phyloP scores from a whole-genome alignment of 2,888 invertebrate species.

The Dorcus parallelipipedus region DNA sequence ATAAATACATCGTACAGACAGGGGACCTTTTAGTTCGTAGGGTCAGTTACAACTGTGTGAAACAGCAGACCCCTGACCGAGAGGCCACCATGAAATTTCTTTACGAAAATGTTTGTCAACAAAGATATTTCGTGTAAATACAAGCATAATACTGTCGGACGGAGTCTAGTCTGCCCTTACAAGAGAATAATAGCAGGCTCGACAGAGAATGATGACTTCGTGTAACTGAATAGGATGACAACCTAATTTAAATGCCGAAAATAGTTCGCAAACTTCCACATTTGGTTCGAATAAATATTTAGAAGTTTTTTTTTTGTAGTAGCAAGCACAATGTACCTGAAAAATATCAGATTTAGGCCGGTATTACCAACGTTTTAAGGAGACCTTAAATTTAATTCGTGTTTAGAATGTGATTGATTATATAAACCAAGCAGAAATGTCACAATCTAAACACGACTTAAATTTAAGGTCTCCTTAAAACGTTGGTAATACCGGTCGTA shows the following conservation, averaged over 20 bases:
- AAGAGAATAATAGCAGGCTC: conserved; percentile 39
- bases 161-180: conserved; percentile 26
- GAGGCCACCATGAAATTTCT: conserved; percentile 49
- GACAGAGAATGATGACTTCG: conserved; percentile 45
- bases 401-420: too few species aligned
- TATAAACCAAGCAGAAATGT: too few species aligned
- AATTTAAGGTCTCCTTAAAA: too few species aligned
- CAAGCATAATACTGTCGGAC: conserved; percentile 40
- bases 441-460: too few species aligned
- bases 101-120: conserved; percentile 50
- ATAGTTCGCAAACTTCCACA: conserved; percentile 7
- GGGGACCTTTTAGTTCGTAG: conserved; percentile 22
- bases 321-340: too few species aligned
- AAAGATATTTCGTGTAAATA: conserved; percentile 48
- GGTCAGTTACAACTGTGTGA: conserved; percentile 44
- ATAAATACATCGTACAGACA: conserved; percentile 33
- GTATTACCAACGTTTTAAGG: too few species aligned
- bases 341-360: too few species aligned
- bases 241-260: conserved; percentile 40
- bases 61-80: conserved; percentile 39
- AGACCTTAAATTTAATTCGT: too few species aligned
- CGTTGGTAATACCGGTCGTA: too few species aligned
- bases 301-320: not conserved
- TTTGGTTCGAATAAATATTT: not conserved
- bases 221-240: conserved; percentile 43